Percentiles rank a stretch among this genome's conserved stretches.
phyloP scores from a whole-genome alignment of 2,888 invertebrate species.

The Terebella lapidaria region DNA sequence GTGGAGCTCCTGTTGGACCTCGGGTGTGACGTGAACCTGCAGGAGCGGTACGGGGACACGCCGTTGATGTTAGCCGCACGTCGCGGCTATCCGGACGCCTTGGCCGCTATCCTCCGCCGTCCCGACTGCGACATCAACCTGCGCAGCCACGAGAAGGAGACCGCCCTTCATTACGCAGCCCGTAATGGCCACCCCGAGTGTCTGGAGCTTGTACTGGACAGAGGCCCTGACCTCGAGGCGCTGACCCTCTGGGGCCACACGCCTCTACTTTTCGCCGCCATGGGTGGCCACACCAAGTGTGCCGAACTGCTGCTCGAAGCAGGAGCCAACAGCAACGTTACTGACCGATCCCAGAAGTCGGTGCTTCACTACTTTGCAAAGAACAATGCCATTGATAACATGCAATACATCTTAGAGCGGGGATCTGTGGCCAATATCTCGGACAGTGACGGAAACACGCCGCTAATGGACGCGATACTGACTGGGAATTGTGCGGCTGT shows the following conservation, averaged over 20 bases:
- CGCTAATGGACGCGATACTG: conserved; percentile 26
- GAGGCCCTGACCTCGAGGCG: conserved; percentile 10
- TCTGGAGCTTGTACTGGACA: conserved; percentile 13
- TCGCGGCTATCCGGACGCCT: conserved; percentile 9
- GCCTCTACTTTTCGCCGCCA: conserved; percentile 18
- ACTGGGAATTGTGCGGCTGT: conserved; percentile 25
- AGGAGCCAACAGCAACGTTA: conserved; percentile 26
- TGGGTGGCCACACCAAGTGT: conserved; percentile 9
- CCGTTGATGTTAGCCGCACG: conserved; percentile 17
- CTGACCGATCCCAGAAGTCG: neutral
- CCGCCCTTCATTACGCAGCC: conserved; percentile 26
- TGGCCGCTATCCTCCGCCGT: conserved; percentile 14
- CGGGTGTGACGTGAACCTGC: conserved; percentile 11
- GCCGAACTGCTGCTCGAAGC: conserved; percentile 16
- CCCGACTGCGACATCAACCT: conserved; percentile 11
- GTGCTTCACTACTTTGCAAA: conserved; percentile 12
- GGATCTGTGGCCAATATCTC: conserved; percentile 15
- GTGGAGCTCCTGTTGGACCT: conserved; percentile 10
- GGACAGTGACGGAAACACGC: conserved; percentile 26
- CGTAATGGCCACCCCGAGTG: conserved; percentile 15
- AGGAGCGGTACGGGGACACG: conserved; percentile 19
- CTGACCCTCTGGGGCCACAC: conserved; percentile 14
- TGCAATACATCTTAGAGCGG: conserved; percentile 10
- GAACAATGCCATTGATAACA: conserved; percentile 4
- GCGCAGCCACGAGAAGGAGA: conserved; percentile 18